A percentile compares a stretch with the other conserved stretches of the same genome.
Evolutionary conservation across 2,113 vertebrate species (phyloP).

Genomic region (Dipodomys merriami): DNA sequence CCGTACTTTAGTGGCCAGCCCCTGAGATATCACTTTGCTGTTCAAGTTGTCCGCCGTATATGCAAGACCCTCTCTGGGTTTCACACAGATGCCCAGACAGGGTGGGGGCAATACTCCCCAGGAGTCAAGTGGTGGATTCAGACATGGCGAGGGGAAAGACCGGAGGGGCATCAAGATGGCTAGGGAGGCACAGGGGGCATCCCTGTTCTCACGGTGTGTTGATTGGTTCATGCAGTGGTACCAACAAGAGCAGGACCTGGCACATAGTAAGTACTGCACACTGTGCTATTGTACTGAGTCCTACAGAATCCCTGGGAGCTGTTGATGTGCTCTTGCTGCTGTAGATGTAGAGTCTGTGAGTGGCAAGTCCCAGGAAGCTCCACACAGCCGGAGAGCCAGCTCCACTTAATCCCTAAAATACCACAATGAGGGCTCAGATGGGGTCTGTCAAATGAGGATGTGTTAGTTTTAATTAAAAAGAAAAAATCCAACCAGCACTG

Average conservation of each 20-base stretch:
- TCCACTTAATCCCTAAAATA: too few relatives aligned
- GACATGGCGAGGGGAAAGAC: rapidly evolving
- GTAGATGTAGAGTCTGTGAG: background rate
- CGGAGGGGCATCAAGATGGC: too few relatives aligned
- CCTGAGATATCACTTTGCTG: rapidly evolving
- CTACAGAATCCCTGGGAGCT: too few relatives aligned
- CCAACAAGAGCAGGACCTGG: too few relatives aligned
- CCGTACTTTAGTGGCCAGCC: too few relatives aligned
- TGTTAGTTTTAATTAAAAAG: background rate
- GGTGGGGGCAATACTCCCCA: background rate
- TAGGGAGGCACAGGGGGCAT: too few relatives aligned
- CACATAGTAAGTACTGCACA: too few relatives aligned
- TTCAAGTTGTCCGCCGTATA: rapidly evolving
- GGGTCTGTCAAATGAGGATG: background rate
- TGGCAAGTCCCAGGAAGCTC: background rate
- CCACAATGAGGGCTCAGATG: rapidly evolving
- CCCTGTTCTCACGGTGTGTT: too few relatives aligned
- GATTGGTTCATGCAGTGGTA: rapidly evolving
- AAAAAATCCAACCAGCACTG: too few relatives aligned
- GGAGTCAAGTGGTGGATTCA: background rate
- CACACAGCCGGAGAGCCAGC: background rate
- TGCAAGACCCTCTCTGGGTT: rapidly evolving
- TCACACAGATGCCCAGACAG: background rate
- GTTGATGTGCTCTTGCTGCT: background rate
- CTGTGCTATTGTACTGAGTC: too few relatives aligned